Percentiles rank a stretch among this genome's conserved stretches.
Evolutionary conservation across 1,140 invertebrate genomes (phyloP).

Genomic region (Lepidostoma basale): DNA sequence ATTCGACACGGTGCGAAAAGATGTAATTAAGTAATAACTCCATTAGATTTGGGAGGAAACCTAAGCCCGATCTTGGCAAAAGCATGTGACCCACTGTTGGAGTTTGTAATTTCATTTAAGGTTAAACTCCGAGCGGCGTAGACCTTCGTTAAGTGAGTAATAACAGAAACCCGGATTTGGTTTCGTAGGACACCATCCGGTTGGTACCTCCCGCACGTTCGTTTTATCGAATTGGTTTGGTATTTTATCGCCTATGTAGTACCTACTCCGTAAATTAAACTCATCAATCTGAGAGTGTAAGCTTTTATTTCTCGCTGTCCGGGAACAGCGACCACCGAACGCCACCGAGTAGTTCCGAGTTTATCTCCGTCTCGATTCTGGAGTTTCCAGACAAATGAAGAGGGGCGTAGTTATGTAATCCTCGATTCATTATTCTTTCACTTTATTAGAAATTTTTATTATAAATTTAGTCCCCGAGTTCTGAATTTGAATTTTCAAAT

Average conservation of each 20-base stretch:
- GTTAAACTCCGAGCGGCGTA: not conserved
- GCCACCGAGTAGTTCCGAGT: no score
- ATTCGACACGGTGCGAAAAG: not conserved
- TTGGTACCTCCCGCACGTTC: not conserved
- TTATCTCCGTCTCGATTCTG: no score
- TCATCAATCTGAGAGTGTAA: not conserved
- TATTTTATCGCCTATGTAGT: not conserved
- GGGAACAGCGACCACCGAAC: no score
- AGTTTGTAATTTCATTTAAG: not conserved
- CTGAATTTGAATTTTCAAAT: no score
- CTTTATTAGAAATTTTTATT: no score
- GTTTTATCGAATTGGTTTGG: not conserved
- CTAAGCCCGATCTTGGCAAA: not conserved
- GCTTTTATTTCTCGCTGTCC: no score
- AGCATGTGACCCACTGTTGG: not conserved
- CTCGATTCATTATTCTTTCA: no score
- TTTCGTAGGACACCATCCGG: not conserved
- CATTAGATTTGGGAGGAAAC: not conserved
- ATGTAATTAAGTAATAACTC: not conserved
- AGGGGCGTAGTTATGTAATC: no score
- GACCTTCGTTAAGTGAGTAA: constrained; percentile 27
- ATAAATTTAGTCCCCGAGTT: no score
- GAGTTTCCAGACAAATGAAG: no score
- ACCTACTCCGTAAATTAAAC: not conserved
- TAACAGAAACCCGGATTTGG: not conserved